Conservation (phyloP, 2,888 invertebrate species). For the Coleophora flavipennella region DNA sequence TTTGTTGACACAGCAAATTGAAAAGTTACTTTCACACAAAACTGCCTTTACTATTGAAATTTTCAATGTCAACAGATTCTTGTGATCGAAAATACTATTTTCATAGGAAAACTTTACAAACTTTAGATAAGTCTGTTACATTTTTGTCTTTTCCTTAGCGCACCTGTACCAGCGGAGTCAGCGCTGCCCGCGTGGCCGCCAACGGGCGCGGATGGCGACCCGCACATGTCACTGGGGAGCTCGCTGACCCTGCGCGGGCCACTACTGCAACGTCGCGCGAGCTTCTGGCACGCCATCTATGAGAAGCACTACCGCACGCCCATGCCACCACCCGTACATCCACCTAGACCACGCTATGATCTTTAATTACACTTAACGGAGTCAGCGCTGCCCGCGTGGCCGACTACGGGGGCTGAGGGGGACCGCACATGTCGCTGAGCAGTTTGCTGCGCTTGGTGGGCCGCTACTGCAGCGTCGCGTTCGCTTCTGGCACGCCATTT, state of each 20-base stretch:
- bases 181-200: slow-evolving; percentile 29
- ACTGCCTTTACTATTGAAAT: too few species aligned
- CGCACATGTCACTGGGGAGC: slow-evolving; percentile 30
- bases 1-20: too few species aligned
- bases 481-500: slow-evolving; percentile 33
- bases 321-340: slow-evolving; percentile 17
- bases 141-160: slow-evolving; percentile 9
- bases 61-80: too few species aligned
- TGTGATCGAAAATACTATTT: too few species aligned
- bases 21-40: too few species aligned
- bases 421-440: slow-evolving; percentile 31
- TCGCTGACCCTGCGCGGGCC: slow-evolving; percentile 19
- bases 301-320: slow-evolving; percentile 26
- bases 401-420: slow-evolving; percentile 18
- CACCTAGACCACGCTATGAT: slow-evolving; percentile 8
- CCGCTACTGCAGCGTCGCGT: slow-evolving; percentile 18
- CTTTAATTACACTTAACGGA: slow-evolving; percentile 14
- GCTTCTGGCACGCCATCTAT: slow-evolving; percentile 35
- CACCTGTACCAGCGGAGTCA: slow-evolving; percentile 19
- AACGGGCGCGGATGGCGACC: slow-evolving; percentile 16
- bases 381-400: slow-evolving; percentile 27
- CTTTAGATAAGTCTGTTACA: background rate
- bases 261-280: slow-evolving; percentile 17
- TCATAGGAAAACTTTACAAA: too few species aligned
- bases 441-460: slow-evolving; percentile 18